Percentiles rank a stretch among this genome's conserved stretches.
These are phyloP conservation scores for Seladonia tumulorum DNA, from an alignment of 2,888 invertebrate genomes.

Conservation along the genomic window DNA sequence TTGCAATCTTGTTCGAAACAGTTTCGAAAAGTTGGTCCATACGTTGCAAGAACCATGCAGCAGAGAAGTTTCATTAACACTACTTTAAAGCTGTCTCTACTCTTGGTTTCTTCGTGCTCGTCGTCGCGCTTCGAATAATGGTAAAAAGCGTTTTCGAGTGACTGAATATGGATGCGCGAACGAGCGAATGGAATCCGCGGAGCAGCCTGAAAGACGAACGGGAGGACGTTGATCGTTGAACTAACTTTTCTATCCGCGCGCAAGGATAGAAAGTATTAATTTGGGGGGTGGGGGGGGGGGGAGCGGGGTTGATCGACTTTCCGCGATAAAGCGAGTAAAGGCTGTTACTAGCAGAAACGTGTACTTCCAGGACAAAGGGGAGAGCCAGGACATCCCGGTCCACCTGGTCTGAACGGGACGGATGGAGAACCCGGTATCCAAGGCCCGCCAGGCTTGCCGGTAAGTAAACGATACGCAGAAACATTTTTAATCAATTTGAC, in stretches of 20 bases:
- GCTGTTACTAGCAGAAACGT: conserved; percentile 20
- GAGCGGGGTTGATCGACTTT: conserved; percentile 37
- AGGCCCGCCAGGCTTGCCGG: conserved; percentile 94
- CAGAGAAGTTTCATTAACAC: conserved; percentile 1
- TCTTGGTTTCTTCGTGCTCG: not conserved
- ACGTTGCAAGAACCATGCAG: not conserved
- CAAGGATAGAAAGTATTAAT: conserved; percentile 18
- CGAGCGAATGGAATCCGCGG: conserved; percentile 14
- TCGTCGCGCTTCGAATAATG: not conserved
- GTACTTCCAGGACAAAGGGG: conserved; percentile 89
- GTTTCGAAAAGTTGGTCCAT: not conserved
- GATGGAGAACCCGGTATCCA: conserved; percentile 93
- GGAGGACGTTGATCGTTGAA: conserved; percentile 3
- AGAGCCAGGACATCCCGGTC: conserved; percentile 90
- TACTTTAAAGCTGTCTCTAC: conserved; percentile 11
- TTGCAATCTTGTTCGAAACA: not conserved
- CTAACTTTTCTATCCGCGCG: not conserved
- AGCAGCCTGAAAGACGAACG: not conserved
- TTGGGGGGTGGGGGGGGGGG: too few relatives aligned
- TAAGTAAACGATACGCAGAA: conserved; percentile 82
- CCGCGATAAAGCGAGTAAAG: not conserved
- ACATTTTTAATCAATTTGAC: not conserved
- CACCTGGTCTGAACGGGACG: conserved; percentile 90
- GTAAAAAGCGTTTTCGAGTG: not conserved
- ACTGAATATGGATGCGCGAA: not conserved